Base-by-base conservation (phyloP, 2,113 vertebrate genomes). In the Anolis carolinensis region DNA sequence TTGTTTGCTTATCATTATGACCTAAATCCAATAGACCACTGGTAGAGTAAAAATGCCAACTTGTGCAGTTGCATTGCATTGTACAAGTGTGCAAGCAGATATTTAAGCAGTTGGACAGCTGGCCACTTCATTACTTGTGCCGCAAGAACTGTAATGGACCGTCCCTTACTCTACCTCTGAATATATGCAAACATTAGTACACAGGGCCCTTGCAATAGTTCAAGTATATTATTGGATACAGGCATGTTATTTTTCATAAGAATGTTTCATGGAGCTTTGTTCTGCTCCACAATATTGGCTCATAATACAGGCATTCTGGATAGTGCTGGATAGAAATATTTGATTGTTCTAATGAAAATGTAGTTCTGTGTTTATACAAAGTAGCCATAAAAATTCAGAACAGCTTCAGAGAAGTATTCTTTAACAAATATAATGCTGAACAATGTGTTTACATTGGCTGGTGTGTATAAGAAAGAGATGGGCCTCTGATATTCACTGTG, bases 391-490 rank as follows among this genome's bases (percentile, higher is more conserved):
- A 88, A 82, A 73, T 7, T 81, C 79, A 11, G 80, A 86, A 79
- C 21, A 89, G 21, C 74, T 88, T 87, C 52, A 68, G 4, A 87
- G 79, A 86, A 88, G 23, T 1, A 1, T 86, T 71, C 48, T 39
- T 91, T 90, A 87, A 79, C 82, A 78, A 81, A 20, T 78, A 20
- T 81, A 1, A 85, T 81, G 0, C 30, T 65, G 59, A 75, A 11
- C 13, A 20, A 13, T 76, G 16, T 87, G 9, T 88, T 93, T 88
- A 44, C 73, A 30, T 71, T 85, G 85, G 36, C 44, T 90, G 14
- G 2, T 11, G 4, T 2, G 14, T 59, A 36, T 85, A 86, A 82
- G 83, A 36, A 10, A 83, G 59, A 86, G 44, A 36, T 59, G 50
- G 84, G 4, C 77, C 1, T 32, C 79, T 34, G 44, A 79, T 23